Conservation (phyloP, 2,888 invertebrate species). For the Drosophila emarginata region DNA sequence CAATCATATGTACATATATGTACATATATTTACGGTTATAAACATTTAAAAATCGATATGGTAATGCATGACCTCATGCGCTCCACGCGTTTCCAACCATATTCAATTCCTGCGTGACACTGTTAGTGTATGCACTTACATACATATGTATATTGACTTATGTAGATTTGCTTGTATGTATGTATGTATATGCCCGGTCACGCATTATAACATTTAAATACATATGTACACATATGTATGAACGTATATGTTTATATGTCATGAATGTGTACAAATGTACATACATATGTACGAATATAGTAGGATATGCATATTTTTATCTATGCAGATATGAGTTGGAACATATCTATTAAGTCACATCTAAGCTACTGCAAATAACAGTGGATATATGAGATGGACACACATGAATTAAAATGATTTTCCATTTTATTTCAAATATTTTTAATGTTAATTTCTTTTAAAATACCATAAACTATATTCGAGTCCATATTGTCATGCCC, state of each 20-base stretch:
- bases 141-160: not conserved
- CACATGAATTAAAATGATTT: too few species aligned
- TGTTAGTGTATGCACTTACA: not conserved
- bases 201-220: not conserved
- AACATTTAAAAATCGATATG: slow-evolving; percentile 43
- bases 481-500: too few species aligned
- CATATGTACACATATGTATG: not conserved
- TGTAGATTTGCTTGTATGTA: not conserved
- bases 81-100: slow-evolving; percentile 20
- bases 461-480: too few species aligned
- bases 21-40: slow-evolving; percentile 11
- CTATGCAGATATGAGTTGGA: too few species aligned
- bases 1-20: not conserved
- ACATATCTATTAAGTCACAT: too few species aligned
- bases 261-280: too few species aligned
- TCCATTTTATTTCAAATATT: too few species aligned
- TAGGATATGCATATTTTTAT: too few species aligned
- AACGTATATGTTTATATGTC: not conserved
- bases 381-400: too few species aligned
- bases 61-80: slow-evolving; percentile 43
- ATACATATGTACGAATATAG: too few species aligned
- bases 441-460: too few species aligned
- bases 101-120: slow-evolving; percentile 4
- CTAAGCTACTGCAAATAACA: too few species aligned
- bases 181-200: not conserved